Conservation (phyloP, 2,113 vertebrate genomes). For the Rhinolophus sinicus region DNA sequence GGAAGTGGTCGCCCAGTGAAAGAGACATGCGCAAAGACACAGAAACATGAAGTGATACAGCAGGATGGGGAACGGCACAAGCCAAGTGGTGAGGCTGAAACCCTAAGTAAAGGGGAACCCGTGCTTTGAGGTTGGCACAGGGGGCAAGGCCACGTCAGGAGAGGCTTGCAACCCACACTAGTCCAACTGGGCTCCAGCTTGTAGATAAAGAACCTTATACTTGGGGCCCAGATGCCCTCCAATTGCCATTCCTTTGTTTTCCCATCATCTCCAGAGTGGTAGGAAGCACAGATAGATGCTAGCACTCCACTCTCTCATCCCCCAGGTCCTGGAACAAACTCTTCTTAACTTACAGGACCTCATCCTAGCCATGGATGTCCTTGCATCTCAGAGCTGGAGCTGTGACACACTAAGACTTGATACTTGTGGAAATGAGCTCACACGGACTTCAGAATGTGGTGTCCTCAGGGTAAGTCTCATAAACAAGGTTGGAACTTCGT, state of each 20-base stretch:
- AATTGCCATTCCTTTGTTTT: background rate
- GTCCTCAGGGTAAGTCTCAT: background rate
- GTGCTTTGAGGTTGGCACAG: fast-evolving
- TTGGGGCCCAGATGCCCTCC: background rate
- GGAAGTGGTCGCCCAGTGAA: background rate
- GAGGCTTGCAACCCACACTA: background rate
- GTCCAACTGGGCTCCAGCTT: background rate
- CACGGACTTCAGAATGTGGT: background rate
- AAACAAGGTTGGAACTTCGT: background rate
- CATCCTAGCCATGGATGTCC: background rate
- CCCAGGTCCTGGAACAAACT: too few species aligned
- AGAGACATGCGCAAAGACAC: background rate
- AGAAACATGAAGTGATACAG: background rate
- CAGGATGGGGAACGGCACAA: background rate
- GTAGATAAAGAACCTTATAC: background rate
- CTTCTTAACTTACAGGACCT: background rate
- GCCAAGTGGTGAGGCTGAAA: background rate
- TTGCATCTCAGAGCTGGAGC: background rate
- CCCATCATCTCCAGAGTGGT: background rate
- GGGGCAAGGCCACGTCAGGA: background rate
- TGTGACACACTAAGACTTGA: background rate
- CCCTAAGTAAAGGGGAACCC: too few species aligned
- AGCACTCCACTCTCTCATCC: too few species aligned
- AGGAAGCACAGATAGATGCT: background rate
- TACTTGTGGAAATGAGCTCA: background rate